phyloP scores from a whole-genome alignment of 2,113 vertebrate genomes.

The Entosphenus tridentatus region DNA sequence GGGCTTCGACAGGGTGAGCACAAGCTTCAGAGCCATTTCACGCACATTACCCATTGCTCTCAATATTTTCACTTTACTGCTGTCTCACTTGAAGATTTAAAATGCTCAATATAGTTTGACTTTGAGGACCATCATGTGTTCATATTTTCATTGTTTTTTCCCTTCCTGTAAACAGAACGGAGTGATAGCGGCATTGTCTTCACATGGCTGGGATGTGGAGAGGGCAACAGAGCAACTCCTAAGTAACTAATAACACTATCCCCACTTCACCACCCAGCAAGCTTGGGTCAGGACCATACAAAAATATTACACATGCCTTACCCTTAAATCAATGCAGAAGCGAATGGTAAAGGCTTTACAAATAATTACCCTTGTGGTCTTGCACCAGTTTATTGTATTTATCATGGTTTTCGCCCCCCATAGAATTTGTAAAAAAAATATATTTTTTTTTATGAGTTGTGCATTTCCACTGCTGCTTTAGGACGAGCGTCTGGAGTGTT shows the following conservation, averaged over 20 bases:
- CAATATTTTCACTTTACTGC: background rate
- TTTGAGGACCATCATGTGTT: background rate
- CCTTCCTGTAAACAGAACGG: slow-evolving; percentile 47
- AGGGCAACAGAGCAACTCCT: slow-evolving; percentile 90
- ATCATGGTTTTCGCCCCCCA: too few relatives aligned
- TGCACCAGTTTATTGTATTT: too few relatives aligned
- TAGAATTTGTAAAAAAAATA: too few relatives aligned
- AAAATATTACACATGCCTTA: background rate
- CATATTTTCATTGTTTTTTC: slow-evolving; percentile 6
- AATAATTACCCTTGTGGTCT: too few relatives aligned
- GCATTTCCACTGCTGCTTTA: too few relatives aligned
- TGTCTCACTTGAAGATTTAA: background rate
- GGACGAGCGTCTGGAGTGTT: too few relatives aligned
- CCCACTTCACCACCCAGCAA: too few relatives aligned
- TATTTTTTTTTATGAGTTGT: too few relatives aligned
- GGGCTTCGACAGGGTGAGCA: slow-evolving; percentile 96
- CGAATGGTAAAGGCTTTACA: too few relatives aligned
- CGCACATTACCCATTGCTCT: background rate
- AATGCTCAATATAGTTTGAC: background rate
- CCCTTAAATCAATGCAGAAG: too few relatives aligned
- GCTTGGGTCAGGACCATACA: background rate
- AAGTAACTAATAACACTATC: slow-evolving; percentile 47
- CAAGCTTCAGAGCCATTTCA: background rate
- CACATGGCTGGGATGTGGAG: slow-evolving; percentile 96
- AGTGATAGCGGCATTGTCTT: slow-evolving; percentile 98